Conservation (phyloP, 2,888 invertebrate genomes). For the Amphimallon solstitiale region DNA sequence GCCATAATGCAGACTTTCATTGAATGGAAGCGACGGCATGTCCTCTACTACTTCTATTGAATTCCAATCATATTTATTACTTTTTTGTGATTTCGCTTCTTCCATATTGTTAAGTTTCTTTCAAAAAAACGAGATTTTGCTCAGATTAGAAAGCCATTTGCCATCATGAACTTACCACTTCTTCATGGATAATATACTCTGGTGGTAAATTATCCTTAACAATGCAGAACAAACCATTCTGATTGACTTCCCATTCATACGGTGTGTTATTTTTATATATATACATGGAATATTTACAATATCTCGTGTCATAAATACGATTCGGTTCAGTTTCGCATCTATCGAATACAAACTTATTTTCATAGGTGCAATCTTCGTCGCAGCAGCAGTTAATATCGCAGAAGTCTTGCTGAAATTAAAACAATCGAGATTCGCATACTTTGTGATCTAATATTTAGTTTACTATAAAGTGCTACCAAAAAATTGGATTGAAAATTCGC, state of each 20-base stretch:
- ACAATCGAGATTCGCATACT: too few species aligned
- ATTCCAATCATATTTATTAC: constrained; percentile 40
- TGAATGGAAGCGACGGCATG: neutral
- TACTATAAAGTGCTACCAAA: too few species aligned
- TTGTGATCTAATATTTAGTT: too few species aligned
- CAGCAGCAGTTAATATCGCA: constrained; percentile 91
- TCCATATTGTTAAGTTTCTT: constrained; percentile 48
- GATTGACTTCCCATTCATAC: constrained; percentile 57
- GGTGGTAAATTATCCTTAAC: constrained; percentile 68
- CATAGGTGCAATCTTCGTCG: constrained; percentile 75
- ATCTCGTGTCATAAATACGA: constrained; percentile 59
- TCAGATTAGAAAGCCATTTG: too few species aligned
- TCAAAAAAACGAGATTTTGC: too few species aligned
- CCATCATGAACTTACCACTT: constrained; percentile 32
- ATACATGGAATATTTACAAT: constrained; percentile 67
- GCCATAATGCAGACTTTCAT: constrained; percentile 43
- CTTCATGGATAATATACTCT: constrained; percentile 53
- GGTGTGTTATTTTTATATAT: constrained; percentile 67
- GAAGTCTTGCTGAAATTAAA: constrained; percentile 64
- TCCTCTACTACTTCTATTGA: neutral
- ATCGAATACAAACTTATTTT: constrained; percentile 71
- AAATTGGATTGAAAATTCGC: too few species aligned
- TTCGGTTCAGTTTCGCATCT: constrained; percentile 65
- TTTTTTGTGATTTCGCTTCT: constrained; percentile 45
- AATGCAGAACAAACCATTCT: constrained; percentile 70